phyloP scores from a whole-genome alignment of 2,113 vertebrate genomes.

The Chlamydotis undulata region DNA sequence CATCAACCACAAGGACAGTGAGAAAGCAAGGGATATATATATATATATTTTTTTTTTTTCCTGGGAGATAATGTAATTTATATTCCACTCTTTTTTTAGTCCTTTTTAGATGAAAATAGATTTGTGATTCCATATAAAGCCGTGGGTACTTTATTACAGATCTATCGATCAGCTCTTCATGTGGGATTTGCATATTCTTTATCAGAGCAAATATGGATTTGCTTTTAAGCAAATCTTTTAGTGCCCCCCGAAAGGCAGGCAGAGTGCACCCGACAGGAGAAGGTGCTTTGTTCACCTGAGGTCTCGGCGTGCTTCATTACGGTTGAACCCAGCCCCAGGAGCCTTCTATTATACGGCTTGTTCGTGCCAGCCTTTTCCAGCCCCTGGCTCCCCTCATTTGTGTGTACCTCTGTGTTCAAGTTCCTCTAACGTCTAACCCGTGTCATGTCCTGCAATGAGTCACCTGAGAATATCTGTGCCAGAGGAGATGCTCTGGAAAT shows the following conservation, averaged over 20 bases:
- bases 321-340: background rate
- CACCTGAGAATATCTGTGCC: background rate
- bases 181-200: background rate
- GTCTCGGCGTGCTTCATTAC: background rate
- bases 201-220: background rate
- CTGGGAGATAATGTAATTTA: background rate
- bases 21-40: background rate
- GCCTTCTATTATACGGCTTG: background rate
- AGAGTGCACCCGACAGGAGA: background rate
- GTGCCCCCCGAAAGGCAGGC: fast-evolving
- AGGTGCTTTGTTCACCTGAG: background rate
- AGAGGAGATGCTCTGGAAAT: background rate
- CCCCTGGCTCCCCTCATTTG: background rate
- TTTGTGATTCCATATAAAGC: background rate
- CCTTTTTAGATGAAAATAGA: background rate
- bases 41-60: background rate
- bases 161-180: background rate
- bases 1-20: background rate
- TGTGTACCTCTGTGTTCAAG: background rate
- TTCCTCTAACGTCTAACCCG: background rate
- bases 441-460: fast-evolving
- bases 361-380: background rate
- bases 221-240: background rate
- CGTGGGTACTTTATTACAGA: background rate
- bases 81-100: background rate